Base-by-base conservation (phyloP, 2,888 invertebrate species). In the Lepidocyrtoides sp. region DNA sequence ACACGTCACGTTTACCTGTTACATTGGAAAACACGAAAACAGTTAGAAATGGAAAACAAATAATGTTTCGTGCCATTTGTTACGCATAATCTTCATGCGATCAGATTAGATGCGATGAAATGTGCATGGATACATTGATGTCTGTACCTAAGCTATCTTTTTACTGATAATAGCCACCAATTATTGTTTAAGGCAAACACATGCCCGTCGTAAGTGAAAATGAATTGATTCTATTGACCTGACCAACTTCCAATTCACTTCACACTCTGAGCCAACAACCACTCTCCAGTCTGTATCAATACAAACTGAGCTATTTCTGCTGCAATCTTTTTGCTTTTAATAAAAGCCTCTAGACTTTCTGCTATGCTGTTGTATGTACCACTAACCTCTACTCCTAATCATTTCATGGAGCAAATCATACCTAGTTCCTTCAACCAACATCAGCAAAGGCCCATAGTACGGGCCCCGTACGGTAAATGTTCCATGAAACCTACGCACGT, bases 401-500 rank as follows among this genome's bases (percentile, higher is more conserved):
- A 2, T 26, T 23, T 14, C 2, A 23, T 14, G 3, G 3, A 26
- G 7, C 23, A 66, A 32, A 32, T 66, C 10, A n/a, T n/a, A n/a
- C n/a, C n/a, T n/a, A 32, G 12, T 60, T 10, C 29, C 8, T 32
- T 10, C 36, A 36, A 17, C 7, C 17, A n/a, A n/a, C n/a, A n/a
- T n/a, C 8, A 36, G 32, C 69, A 14, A 26, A 12, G 17, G 8
- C 36, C 23, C n/a, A n/a, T n/a, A n/a, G 4, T 20, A 17, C 36
- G 7, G 2, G 2, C 36, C 26, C 32, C 8, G n/a, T 36, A 2
- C 17, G 7, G 10, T n/a, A n/a, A n/a, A n/a, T n/a, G 41, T 69
- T 36, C 69, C 69, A 69, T 69, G 69, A 41, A 69, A 69, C 36
- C 36, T 69, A 69, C 60, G n/a, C n/a, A n/a, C n/a, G n/a, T n/a